Conservation (phyloP, 2,113 vertebrate genomes). For the Mionectes macconnelli region DNA sequence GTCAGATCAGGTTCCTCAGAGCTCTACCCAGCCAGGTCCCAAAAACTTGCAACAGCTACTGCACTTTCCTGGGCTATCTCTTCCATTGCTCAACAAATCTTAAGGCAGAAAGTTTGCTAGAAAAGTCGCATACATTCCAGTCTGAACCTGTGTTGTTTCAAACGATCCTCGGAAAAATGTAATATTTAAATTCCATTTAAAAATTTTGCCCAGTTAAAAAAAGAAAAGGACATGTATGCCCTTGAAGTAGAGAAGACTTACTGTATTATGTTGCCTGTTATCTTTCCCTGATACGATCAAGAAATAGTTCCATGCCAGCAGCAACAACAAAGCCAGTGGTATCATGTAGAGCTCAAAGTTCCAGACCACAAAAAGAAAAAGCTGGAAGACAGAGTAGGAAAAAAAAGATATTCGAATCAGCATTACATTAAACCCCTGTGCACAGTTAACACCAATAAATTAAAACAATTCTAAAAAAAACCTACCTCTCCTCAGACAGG, state of each 20-base stretch:
- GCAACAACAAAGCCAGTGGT: conserved; percentile 87
- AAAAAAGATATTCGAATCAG: neutral
- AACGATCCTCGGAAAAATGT: neutral
- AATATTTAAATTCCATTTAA: conserved; percentile 4
- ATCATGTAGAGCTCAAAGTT: conserved; percentile 99
- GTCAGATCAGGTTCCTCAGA: neutral
- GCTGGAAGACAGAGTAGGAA: conserved; percentile 70
- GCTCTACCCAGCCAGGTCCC: neutral
- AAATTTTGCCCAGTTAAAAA: neutral
- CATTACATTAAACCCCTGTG: conserved; percentile 14
- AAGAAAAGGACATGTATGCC: neutral
- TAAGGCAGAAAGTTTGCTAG: neutral
- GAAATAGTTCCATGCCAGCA: conserved; percentile 94
- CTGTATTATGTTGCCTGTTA: conserved; percentile 87
- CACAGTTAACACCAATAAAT: neutral
- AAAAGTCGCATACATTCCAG: neutral
- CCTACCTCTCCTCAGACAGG: neutral
- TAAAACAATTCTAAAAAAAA: neutral
- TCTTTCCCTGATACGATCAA: conserved; percentile 93
- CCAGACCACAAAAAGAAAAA: conserved; percentile 95
- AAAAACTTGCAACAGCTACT: neutral
- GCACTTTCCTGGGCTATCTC: neutral
- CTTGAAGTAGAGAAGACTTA: conserved; percentile 77
- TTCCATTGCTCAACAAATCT: neutral
- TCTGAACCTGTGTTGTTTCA: neutral